phyloP scores from a whole-genome alignment of 2,797 vertebrate species.

The Enteromius radiatus region DNA sequence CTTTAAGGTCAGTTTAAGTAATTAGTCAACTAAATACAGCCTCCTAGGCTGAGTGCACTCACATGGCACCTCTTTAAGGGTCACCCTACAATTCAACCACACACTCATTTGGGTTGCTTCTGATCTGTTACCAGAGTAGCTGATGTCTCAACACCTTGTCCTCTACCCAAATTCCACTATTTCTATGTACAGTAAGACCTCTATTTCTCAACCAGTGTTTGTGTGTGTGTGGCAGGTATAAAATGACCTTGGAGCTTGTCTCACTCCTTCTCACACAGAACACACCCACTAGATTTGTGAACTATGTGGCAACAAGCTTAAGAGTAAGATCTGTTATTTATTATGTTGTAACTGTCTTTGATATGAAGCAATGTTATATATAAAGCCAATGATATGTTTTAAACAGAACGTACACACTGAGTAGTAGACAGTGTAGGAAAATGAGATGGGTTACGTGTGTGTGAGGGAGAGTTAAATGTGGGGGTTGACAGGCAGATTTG shows the following conservation, averaged over 20 bases:
- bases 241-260: constrained; percentile 51
- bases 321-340: constrained; percentile 3
- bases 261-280: constrained; percentile 3
- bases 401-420: neutral
- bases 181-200: constrained; percentile 33
- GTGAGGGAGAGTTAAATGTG: constrained; percentile 5
- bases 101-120: constrained; percentile 6
- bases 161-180: constrained; percentile 27
- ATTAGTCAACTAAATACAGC: neutral
- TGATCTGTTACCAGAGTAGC: constrained; percentile 33
- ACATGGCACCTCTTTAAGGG: neutral
- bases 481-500: constrained; percentile 14
- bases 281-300: constrained; percentile 1
- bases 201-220: constrained; percentile 47
- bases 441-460: constrained; percentile 35
- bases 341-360: neutral
- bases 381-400: neutral
- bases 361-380: neutral
- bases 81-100: neutral
- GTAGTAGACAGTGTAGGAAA: constrained; percentile 36
- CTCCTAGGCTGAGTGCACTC: neutral
- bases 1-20: neutral
- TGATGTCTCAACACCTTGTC: constrained; percentile 34
- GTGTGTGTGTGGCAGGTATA: constrained; percentile 16
- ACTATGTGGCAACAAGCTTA: neutral